phyloP scores from a whole-genome alignment of 2,113 vertebrate genomes.

The Neofelis nebulosa region DNA sequence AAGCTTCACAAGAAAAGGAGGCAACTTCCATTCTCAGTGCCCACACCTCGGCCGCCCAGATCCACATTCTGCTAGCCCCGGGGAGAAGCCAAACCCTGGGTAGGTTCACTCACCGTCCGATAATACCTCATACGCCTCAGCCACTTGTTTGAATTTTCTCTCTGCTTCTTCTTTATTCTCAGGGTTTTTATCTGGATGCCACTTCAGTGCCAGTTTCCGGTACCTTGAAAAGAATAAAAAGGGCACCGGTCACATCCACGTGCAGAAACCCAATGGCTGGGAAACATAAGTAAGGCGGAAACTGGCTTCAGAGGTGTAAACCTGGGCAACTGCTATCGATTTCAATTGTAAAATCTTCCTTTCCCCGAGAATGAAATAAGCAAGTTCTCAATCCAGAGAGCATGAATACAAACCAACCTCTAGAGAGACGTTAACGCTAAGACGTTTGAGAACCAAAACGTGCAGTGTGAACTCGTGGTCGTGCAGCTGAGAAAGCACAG shows the following conservation, averaged over 20 bases:
- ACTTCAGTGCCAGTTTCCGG: conserved; percentile 95
- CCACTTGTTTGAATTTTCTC: conserved; percentile 94
- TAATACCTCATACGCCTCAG: conserved; percentile 97
- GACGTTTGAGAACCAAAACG: accelerated
- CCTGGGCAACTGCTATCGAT: accelerated
- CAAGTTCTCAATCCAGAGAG: not conserved
- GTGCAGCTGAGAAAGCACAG: not conserved
- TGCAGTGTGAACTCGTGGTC: accelerated
- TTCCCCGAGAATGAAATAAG: not conserved
- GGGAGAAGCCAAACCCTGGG: accelerated
- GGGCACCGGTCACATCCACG: not conserved
- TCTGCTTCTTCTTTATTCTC: conserved; percentile 98
- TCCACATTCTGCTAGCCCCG: not conserved
- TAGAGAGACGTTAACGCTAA: not conserved
- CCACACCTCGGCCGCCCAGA: not conserved
- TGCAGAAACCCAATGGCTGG: not conserved
- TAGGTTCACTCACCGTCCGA: conserved; percentile 91
- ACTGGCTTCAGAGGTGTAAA: not conserved
- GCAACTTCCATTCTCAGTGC: accelerated
- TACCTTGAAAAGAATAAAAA: conserved; percentile 86
- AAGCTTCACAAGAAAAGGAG: not conserved
- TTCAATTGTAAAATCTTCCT: not conserved
- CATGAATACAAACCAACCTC: not conserved
- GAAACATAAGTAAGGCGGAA: not conserved
- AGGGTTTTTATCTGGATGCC: conserved; percentile 99